A percentile compares a stretch with the other conserved stretches of the same genome.
Evolutionary conservation across 2,888 invertebrate genomes (phyloP).

Genomic region (Standfussiana lucernea): DNA sequence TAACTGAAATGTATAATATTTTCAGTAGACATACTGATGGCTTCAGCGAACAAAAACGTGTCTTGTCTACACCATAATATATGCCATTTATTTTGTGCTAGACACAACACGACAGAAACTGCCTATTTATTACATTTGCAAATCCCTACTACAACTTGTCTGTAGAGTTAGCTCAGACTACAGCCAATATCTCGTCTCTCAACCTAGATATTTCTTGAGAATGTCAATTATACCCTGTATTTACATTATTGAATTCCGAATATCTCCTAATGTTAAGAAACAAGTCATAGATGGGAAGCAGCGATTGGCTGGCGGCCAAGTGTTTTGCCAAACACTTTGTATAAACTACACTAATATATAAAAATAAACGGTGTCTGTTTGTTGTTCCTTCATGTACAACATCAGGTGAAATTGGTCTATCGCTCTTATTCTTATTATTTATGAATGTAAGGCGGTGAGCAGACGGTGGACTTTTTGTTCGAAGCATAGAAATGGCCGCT

Average conservation of each 20-base stretch:
- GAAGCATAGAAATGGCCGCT: not conserved
- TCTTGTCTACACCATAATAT: not conserved
- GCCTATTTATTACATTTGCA: constrained; percentile 27
- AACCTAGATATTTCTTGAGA: constrained; percentile 55
- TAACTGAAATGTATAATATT: not conserved
- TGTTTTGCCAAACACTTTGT: constrained; percentile 68
- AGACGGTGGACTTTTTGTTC: not conserved
- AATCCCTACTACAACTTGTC: constrained; percentile 12
- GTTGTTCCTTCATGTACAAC: constrained; percentile 46
- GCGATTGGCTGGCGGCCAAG: constrained; percentile 76
- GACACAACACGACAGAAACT: constrained; percentile 21
- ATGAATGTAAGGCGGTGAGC: constrained; percentile 16
- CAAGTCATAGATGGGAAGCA: constrained; percentile 74
- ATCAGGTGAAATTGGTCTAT: constrained; percentile 52
- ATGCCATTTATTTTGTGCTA: constrained; percentile 1
- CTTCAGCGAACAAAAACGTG: not conserved
- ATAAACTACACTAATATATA: constrained; percentile 68
- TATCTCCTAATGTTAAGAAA: constrained; percentile 66
- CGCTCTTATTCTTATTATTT: constrained; percentile 45
- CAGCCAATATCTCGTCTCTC: constrained; percentile 13
- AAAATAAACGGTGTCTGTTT: constrained; percentile 67
- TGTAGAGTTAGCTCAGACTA: constrained; percentile 4
- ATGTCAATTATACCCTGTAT: constrained; percentile 62
- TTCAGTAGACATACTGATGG: not conserved
- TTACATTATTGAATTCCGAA: constrained; percentile 66